Evolutionary conservation across 2,797 vertebrate species (phyloP).

Genomic region (Strix occidentalis): DNA sequence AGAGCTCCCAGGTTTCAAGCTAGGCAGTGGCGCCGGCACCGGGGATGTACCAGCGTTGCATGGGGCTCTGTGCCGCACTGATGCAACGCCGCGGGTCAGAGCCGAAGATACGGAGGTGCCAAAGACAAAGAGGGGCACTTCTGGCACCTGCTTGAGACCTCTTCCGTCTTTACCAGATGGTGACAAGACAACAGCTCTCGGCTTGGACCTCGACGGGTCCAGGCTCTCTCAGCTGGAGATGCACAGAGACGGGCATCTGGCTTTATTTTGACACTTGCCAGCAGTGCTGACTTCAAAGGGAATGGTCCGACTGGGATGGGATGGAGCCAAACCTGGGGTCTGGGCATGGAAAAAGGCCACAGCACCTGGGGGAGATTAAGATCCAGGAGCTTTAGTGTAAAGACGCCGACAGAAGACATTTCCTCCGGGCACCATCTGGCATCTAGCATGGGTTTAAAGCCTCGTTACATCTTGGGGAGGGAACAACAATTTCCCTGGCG

Average conservation of each 20-base stretch:
- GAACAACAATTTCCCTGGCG: background rate
- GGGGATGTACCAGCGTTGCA: background rate
- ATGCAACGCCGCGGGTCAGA: fast-evolving
- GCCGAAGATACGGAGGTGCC: background rate
- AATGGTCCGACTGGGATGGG: background rate
- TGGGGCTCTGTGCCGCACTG: fast-evolving
- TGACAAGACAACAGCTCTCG: background rate
- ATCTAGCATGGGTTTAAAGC: background rate
- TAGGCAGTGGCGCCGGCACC: background rate
- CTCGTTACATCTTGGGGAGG: fast-evolving
- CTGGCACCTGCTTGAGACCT: background rate
- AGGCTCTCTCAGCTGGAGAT: background rate
- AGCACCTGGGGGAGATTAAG: background rate
- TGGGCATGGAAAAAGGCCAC: background rate
- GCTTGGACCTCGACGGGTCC: background rate
- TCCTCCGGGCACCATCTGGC: background rate
- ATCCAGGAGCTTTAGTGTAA: background rate
- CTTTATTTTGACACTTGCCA: background rate
- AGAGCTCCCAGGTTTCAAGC: background rate
- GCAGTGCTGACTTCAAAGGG: background rate
- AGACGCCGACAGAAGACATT: background rate
- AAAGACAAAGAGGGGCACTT: background rate
- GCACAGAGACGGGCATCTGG: background rate
- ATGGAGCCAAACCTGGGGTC: background rate
- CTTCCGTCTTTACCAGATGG: slow-evolving; percentile 12